Base-by-base conservation (phyloP, 2,113 vertebrate genomes). In the Suncus etruscus region DNA sequence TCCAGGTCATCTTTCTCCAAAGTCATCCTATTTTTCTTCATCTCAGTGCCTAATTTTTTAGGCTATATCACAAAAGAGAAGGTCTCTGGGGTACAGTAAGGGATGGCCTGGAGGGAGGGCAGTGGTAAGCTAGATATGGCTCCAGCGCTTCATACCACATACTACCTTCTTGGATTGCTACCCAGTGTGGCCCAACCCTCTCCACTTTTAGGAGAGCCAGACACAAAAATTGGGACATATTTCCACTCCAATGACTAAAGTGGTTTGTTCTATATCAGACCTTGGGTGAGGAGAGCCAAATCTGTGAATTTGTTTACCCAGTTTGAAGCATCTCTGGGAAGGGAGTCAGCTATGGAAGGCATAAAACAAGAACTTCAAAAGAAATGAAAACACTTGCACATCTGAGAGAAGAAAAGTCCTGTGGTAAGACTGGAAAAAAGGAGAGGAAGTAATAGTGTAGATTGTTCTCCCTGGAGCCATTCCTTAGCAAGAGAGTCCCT, bases 131-230 rank as follows among this genome's bases (percentile, higher is more conserved):
- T 66, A 66, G 11, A 66, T 20, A 66, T 66, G 65, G 10, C 7
- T 29, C 25, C 8, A 29, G 58, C 6, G 16, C 4, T 20, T 61
- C 58, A 61, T 16, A 61, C 39, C 54, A 58, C 18, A 11, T 27
- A 18, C 10, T 25, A 29, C 27, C 6, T 2, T 3, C 18, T 20
- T 25, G 6, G 18, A 24, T 2, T 1, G 0, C 24, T n/a, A 8
- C 8, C 39, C 48, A 5, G 6, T 69, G 25, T 32, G 48, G 25
- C 8, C 48, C 18, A 18, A 68, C 32, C 10, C 25, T 65, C 6
- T 54, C 10, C 24, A 16, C 27, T 73, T 50, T 50, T 31, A 8
- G 8, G n/a, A 73, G 31, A 63, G 32, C 51, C 22, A 9, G 25
- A 24, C 29, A 22, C 29, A n/a, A 18, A 0, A 39, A 14, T 11